These are phyloP conservation scores for Venusia cambrica DNA, from an alignment of 2,888 invertebrate species.

Conservation along the genomic window DNA sequence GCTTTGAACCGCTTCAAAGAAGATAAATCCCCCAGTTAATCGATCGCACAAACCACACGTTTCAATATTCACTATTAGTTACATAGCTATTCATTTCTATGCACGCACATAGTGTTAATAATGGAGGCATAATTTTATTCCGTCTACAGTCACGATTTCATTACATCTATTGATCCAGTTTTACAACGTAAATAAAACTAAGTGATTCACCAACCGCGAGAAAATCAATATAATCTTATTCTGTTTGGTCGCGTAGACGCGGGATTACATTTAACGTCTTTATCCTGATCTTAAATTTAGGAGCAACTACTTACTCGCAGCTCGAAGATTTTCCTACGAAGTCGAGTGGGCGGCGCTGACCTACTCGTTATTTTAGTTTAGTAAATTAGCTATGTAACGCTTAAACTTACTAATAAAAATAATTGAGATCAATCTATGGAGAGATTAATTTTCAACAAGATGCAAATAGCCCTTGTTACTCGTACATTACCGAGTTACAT, in stretches of 20 bases:
- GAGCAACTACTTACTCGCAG: too few relatives aligned
- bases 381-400: too few relatives aligned
- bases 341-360: too few relatives aligned
- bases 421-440: too few relatives aligned
- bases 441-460: too few relatives aligned
- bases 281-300: too few relatives aligned
- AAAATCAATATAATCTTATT: constrained; percentile 28
- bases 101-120: constrained; percentile 2
- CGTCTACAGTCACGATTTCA: constrained; percentile 12
- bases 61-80: constrained; percentile 33
- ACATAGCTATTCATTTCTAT: background rate
- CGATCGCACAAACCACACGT: constrained; percentile 32
- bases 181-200: constrained; percentile 8
- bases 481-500: too few relatives aligned
- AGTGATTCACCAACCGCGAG: constrained; percentile 7
- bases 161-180: constrained; percentile 1
- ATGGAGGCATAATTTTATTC: constrained; percentile 4
- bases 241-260: constrained; percentile 21
- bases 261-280: constrained; percentile 24
- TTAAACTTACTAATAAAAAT: too few relatives aligned
- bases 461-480: too few relatives aligned
- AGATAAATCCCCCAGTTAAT: constrained; percentile 35
- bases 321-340: too few relatives aligned
- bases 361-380: too few relatives aligned
- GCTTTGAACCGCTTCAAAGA: constrained; percentile 43